phyloP scores from a whole-genome alignment of 2,888 invertebrate species.

The Euplagia quadripunctaria region DNA sequence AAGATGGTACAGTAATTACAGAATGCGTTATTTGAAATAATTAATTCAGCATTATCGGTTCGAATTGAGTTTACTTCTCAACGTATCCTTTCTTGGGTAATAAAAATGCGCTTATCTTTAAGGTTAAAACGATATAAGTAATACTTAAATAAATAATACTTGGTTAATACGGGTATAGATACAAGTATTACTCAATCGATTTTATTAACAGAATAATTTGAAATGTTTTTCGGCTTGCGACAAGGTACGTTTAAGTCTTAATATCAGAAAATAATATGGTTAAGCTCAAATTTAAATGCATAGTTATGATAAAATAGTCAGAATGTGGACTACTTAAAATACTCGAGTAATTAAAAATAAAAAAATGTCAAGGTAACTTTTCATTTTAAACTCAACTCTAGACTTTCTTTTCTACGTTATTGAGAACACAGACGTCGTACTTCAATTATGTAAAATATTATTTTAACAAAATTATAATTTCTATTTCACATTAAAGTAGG shows the following conservation, averaged over 20 bases:
- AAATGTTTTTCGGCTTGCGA: neutral
- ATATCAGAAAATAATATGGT: too few relatives aligned
- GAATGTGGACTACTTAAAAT: neutral
- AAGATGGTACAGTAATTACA: neutral
- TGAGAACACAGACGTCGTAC: neutral
- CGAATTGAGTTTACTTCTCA: neutral
- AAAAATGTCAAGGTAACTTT: neutral
- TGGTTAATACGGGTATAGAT: neutral
- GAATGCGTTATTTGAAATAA: neutral
- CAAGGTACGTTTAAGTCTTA: neutral
- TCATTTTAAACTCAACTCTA: neutral
- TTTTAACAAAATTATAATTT: slow-evolving; percentile 10
- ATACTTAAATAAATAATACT: neutral
- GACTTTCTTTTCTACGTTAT: slow-evolving; percentile 9
- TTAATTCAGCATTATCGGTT: neutral
- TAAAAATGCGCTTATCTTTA: neutral
- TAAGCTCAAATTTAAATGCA: neutral
- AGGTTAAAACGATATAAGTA: neutral
- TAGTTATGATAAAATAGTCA: neutral
- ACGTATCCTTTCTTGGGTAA: neutral
- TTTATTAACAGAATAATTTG: neutral
- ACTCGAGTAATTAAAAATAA: neutral
- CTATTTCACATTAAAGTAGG: neutral
- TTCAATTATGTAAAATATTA: slow-evolving; percentile 5
- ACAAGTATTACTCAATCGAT: too few relatives aligned